Conservation (phyloP, 2,113 vertebrate species). For the Blennius ocellaris region DNA sequence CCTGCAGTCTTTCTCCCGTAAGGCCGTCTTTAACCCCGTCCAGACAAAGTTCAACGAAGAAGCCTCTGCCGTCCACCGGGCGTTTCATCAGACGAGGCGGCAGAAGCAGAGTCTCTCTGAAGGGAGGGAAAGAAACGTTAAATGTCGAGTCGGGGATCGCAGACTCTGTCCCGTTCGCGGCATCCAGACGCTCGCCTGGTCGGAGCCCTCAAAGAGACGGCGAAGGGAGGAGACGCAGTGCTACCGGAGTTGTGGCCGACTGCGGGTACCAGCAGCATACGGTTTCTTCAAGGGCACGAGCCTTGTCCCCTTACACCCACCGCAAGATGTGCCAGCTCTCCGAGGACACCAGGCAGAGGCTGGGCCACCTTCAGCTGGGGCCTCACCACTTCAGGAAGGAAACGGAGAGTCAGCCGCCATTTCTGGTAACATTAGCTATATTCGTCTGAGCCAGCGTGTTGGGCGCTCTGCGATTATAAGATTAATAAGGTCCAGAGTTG, state of each 20-base stretch:
- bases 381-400: conserved; percentile 94
- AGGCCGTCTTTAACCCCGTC: conserved; percentile 56
- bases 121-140: conserved; percentile 18
- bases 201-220: conserved; percentile 17
- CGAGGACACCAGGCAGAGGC: conserved; percentile 87
- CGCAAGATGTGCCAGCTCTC: conserved; percentile 95
- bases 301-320: conserved; percentile 93
- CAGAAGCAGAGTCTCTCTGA: conserved; percentile 16
- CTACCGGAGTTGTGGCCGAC: not conserved
- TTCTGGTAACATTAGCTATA: conserved; percentile 78
- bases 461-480: conserved; percentile 37
- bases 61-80: not conserved
- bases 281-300: conserved; percentile 89
- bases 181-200: conserved; percentile 12
- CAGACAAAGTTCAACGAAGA: conserved; percentile 23
- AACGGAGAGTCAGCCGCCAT: conserved; percentile 86
- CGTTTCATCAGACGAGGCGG: conserved; percentile 6
- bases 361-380: conserved; percentile 91
- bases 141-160: not conserved
- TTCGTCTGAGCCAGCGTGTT: conserved; percentile 9
- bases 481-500: conserved; percentile 52
- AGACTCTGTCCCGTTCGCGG: conserved; percentile 3
- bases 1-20: conserved; percentile 53
- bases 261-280: conserved; percentile 90
- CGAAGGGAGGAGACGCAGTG: conserved; percentile 25